phyloP scores from a whole-genome alignment of 2,888 invertebrate genomes.

The Drosophila conformis region DNA sequence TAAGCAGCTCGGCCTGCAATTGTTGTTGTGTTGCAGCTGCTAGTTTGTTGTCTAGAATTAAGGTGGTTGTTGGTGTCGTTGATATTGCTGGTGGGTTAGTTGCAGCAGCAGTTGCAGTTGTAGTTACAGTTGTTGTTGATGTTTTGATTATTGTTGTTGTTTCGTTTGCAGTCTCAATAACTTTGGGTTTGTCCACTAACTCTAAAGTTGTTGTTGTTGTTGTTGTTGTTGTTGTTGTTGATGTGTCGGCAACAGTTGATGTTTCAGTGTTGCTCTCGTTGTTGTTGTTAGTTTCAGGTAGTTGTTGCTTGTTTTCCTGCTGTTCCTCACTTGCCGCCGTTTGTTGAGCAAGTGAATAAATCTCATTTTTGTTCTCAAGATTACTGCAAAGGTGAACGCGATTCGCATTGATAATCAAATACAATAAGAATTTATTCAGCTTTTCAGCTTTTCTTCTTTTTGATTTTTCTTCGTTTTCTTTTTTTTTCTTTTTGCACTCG shows the following conservation, averaged over 20 bases:
- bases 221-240: slow-evolving; percentile 18
- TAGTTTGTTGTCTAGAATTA: slow-evolving; percentile 17
- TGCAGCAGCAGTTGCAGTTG: slow-evolving; percentile 36
- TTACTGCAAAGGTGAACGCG: slow-evolving; percentile 84
- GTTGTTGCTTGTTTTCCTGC: slow-evolving; percentile 46
- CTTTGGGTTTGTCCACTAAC: slow-evolving; percentile 42
- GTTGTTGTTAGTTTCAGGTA: slow-evolving; percentile 51
- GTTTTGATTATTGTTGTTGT: slow-evolving; percentile 27
- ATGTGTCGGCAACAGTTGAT: slow-evolving; percentile 27
- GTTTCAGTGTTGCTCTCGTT: slow-evolving; percentile 33
- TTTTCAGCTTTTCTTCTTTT: slow-evolving; percentile 14
- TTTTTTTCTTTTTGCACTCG: slow-evolving; percentile 60
- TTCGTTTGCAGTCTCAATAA: slow-evolving; percentile 49
- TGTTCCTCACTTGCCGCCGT: slow-evolving; percentile 84
- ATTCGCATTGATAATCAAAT: slow-evolving; percentile 49
- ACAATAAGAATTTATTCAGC: slow-evolving; percentile 8
- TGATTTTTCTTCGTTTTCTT: slow-evolving; percentile 17
- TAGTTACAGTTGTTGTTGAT: slow-evolving; percentile 20
- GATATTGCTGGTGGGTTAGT: slow-evolving; percentile 46
- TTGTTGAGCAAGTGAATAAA: slow-evolving; percentile 85
- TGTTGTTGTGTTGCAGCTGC: slow-evolving; percentile 27
- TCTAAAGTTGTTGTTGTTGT: slow-evolving; percentile 41
- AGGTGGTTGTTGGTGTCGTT: slow-evolving; percentile 34
- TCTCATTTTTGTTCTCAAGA: slow-evolving; percentile 85
- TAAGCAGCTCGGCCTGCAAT: slow-evolving; percentile 51